Percentiles rank a stretch among this genome's conserved stretches.
These are phyloP conservation scores for Meriones psammophilus DNA, from an alignment of 2,797 vertebrate species.

Conservation along the genomic window DNA sequence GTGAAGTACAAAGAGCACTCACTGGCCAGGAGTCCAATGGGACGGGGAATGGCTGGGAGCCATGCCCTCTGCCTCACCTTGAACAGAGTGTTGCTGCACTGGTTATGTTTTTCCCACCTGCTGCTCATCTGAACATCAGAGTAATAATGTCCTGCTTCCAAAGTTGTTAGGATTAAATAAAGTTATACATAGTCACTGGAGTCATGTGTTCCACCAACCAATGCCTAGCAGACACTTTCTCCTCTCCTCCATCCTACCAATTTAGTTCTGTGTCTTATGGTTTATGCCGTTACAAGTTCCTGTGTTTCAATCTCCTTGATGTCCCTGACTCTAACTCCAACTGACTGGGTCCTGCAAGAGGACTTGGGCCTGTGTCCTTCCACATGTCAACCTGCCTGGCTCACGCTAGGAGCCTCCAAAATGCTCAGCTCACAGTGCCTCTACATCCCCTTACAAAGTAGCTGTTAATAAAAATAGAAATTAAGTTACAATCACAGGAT, in stretches of 20 bases:
- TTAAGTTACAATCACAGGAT: neutral
- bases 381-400: neutral
- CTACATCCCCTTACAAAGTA: neutral
- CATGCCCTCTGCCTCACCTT: neutral
- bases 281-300: neutral
- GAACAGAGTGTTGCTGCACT: neutral
- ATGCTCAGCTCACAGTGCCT: neutral
- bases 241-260: neutral
- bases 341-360: neutral
- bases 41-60: neutral
- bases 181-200: neutral
- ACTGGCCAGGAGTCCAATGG: neutral
- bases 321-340: neutral
- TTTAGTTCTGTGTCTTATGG: neutral
- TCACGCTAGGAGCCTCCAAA: neutral
- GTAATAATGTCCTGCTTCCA: neutral
- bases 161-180: neutral
- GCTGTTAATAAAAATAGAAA: neutral
- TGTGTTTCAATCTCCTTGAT: neutral
- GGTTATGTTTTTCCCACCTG: neutral
- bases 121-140: neutral
- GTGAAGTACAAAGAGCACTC: neutral
- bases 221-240: neutral
- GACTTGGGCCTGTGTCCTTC: neutral
- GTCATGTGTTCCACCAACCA: neutral